Evolutionary conservation across 1,140 invertebrate genomes (phyloP).

Genomic region (Temnothorax curvispinosus): DNA sequence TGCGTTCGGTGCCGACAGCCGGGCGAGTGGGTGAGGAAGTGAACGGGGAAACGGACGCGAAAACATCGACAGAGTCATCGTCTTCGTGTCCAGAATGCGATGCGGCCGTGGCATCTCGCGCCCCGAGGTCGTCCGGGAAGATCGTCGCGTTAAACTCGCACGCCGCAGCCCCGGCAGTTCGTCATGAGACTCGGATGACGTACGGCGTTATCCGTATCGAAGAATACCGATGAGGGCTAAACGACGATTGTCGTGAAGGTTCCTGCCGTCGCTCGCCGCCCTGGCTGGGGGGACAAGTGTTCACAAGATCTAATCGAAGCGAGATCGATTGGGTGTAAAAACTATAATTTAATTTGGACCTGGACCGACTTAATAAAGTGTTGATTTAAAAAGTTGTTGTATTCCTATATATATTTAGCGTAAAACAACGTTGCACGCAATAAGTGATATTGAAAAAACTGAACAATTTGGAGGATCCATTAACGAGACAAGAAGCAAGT

Average conservation of each 20-base stretch:
- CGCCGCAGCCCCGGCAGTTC: not conserved
- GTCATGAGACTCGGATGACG: conserved; percentile 64
- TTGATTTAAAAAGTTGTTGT: not conserved
- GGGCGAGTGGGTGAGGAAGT: not conserved
- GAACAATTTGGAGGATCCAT: not conserved
- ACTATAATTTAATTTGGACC: not conserved
- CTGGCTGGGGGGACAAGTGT: not conserved
- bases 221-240: conserved; percentile 54
- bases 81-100: conserved; percentile 19
- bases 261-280: not conserved
- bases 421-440: not conserved
- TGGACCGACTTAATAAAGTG: not conserved
- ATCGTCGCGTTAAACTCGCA: conserved; percentile 10
- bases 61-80: not conserved
- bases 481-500: not conserved
- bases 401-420: not conserved
- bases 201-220: conserved; percentile 8
- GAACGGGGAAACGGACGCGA: not conserved
- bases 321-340: conserved; percentile 14
- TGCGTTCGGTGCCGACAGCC: not conserved
- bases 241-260: not conserved
- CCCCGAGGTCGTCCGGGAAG: not conserved
- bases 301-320: not conserved
- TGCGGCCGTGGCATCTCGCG: not conserved
- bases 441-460: not conserved